Evolutionary conservation across 2,797 vertebrate genomes (phyloP).

Genomic region (Spondyliosoma cantharus): DNA sequence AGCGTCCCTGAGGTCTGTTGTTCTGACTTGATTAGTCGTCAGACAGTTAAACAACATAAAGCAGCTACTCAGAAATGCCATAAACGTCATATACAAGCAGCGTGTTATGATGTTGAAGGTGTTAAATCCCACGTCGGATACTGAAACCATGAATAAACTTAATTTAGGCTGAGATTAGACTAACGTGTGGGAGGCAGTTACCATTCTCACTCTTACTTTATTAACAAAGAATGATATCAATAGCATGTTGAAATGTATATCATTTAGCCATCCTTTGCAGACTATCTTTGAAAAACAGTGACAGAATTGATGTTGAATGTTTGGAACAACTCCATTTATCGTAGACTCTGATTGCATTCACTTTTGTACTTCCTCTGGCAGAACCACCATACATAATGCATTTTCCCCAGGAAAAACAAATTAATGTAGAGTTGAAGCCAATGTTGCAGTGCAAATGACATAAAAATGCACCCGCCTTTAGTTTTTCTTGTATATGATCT

Average conservation of each 20-base stretch:
- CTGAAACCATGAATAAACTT: neutral
- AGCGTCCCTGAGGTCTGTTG: constrained; percentile 12
- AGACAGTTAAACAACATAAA: constrained; percentile 11
- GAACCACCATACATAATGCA: constrained; percentile 33
- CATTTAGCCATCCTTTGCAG: neutral
- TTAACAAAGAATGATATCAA: neutral
- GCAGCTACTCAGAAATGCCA: constrained; percentile 14
- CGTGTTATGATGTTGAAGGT: neutral
- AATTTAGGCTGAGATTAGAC: constrained; percentile 1
- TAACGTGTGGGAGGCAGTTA: neutral
- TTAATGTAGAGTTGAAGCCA: constrained; percentile 46
- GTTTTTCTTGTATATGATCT: constrained; percentile 14
- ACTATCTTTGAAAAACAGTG: neutral
- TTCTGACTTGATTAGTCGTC: constrained; percentile 33
- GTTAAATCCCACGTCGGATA: neutral
- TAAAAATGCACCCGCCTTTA: constrained; percentile 26
- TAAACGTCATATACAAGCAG: constrained; percentile 2
- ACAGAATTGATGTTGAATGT: constrained; percentile 16
- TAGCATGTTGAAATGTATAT: neutral
- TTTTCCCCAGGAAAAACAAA: constrained; percentile 31
- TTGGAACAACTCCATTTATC: constrained; percentile 27
- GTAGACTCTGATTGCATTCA: constrained; percentile 19
- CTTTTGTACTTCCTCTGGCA: constrained; percentile 25
- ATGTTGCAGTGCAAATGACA: constrained; percentile 45
- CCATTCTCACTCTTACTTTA: neutral